Evolutionary conservation across 1,140 invertebrate genomes (phyloP), one percentile per base, ranked within the genome.

Genomic region (Drosophila santomea): DNA sequence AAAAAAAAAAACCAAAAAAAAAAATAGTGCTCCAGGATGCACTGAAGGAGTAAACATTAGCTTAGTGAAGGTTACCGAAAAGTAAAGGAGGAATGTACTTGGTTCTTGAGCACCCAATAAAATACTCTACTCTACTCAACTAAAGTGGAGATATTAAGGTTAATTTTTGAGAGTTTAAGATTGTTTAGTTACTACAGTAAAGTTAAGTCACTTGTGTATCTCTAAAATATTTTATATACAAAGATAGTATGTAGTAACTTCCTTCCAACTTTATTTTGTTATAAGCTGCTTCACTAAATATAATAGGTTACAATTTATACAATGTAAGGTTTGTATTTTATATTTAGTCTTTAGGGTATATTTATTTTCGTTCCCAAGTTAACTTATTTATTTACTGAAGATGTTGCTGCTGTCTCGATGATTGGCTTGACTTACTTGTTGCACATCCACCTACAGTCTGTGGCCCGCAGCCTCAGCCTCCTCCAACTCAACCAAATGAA

Each of bases 341-440:
- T 36, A 7, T 10, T 11, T 2, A 36, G 2, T 36, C 2, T 4
- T 11, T 14, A 39, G 38, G 75, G 78, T n/a, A 78, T 63, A 80
- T 75, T 25, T 1, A 4, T 11, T 14, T 3, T 20, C 35, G 50
- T 23, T 39, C 48, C 20, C 20, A 1, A 39, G 35, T 28, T 32
- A 47, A 17, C 43, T 5, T 20, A 36, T 48, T 25, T 62, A 38
- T 56, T 60, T 41, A n/a, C 51, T 62, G 66, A 83, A 82, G 75
- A 86, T 82, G 66, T 55, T 69, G 67, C 59, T 59, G 73, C 73
- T 67, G 72, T 58, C 61, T 76, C 55, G 60, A 59, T 76, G 72
- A 75, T 76, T 78, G 78, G 55, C 74, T 66, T 54, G 66, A 80
- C 57, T 76, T 80, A 85, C 81, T 85, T 85, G 81, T 85, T 85